These are phyloP conservation scores for Lepidochrysops patricia DNA, from an alignment of 2,888 invertebrate genomes.

Conservation along the genomic window DNA sequence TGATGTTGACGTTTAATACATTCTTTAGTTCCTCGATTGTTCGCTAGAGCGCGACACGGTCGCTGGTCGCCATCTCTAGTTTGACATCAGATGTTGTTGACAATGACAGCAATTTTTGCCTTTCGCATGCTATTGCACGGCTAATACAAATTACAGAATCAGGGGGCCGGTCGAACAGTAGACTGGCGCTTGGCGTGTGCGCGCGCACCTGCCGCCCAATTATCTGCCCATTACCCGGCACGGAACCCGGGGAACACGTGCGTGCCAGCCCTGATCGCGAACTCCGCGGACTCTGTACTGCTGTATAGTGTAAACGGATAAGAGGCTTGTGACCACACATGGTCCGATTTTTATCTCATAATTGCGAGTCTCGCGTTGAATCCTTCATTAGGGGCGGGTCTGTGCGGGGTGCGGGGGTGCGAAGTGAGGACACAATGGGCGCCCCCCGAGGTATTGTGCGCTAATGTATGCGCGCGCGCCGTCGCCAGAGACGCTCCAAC, in stretches of 20 bases:
- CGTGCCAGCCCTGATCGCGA: slow-evolving; percentile 17
- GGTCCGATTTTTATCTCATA: slow-evolving; percentile 60
- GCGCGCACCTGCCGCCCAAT: slow-evolving; percentile 60
- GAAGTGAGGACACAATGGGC: slow-evolving; percentile 54
- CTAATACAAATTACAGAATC: too few species aligned
- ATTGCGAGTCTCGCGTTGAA: slow-evolving; percentile 58
- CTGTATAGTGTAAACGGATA: slow-evolving; percentile 19
- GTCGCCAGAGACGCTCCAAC: slow-evolving; percentile 55
- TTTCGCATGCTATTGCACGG: slow-evolving; percentile 1
- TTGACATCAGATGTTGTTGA: too few species aligned
- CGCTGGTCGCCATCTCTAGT: too few species aligned
- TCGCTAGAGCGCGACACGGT: too few species aligned
- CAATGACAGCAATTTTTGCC: too few species aligned
- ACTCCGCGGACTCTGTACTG: slow-evolving; percentile 13
- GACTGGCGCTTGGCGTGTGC: slow-evolving; percentile 48
- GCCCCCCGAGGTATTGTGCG: slow-evolving; percentile 60
- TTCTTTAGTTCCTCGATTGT: too few species aligned
- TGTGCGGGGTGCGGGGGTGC: slow-evolving; percentile 30
- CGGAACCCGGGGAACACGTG: slow-evolving; percentile 38
- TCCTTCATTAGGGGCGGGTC: slow-evolving; percentile 56
- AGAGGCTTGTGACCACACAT: slow-evolving; percentile 34
- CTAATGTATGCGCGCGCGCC: slow-evolving; percentile 62
- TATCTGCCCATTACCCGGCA: slow-evolving; percentile 57
- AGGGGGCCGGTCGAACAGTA: neutral
- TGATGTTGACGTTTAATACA: too few species aligned